Conservation (phyloP, 2,888 invertebrate genomes). For the Allolobophora icterica region DNA sequence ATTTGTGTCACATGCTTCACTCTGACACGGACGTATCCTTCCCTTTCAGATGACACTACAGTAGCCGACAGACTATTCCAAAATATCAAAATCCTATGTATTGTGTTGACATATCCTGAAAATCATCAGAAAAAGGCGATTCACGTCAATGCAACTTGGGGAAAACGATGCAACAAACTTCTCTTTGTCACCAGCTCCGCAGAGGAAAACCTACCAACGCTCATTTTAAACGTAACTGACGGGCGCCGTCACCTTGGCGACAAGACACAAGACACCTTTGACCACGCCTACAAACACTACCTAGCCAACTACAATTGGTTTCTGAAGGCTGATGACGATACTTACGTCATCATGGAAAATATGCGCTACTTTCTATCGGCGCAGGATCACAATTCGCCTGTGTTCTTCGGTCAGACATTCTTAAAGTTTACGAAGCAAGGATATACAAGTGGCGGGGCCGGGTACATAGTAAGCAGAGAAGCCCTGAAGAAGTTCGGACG, state of each 20-base stretch:
- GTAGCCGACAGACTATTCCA: conserved; percentile 70
- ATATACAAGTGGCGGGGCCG: conserved; percentile 47
- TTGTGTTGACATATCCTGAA: conserved; percentile 91
- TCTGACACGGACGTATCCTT: not conserved
- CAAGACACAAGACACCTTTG: conserved; percentile 23
- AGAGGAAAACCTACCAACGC: not conserved
- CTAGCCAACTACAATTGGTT: conserved; percentile 11
- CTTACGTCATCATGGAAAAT: conserved; percentile 94
- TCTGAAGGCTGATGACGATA: conserved; percentile 87
- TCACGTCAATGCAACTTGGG: conserved; percentile 89
- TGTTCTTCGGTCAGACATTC: conserved; percentile 75
- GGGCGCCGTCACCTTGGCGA: not conserved
- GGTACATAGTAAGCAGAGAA: conserved; percentile 48
- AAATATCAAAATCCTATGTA: conserved; percentile 86
- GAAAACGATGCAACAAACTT: conserved; percentile 71
- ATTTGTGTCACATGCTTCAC: not conserved
- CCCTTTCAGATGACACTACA: not conserved
- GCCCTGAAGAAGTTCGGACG: conserved; percentile 46
- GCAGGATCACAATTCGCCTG: conserved; percentile 76
- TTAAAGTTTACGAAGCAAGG: conserved; percentile 53
- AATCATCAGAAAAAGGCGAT: conserved; percentile 86
- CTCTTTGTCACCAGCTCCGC: conserved; percentile 62
- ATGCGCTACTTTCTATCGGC: conserved; percentile 85
- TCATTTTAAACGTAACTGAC: not conserved
- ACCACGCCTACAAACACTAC: conserved; percentile 5